These are phyloP conservation scores for Drosophila trichaetosa DNA, from an alignment of 2,888 invertebrate genomes.

Conservation along the genomic window DNA sequence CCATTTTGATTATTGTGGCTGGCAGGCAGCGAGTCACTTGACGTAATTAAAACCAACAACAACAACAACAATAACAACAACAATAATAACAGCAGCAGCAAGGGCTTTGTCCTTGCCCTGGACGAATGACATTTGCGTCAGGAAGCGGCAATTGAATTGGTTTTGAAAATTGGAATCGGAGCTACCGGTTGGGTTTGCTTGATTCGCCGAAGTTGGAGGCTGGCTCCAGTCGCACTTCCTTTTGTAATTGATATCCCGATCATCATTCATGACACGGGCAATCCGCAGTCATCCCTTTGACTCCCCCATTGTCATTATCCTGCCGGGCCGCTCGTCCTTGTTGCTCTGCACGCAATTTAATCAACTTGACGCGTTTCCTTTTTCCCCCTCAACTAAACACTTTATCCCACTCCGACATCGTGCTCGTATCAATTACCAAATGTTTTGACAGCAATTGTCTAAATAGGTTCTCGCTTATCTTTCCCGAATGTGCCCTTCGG, in stretches of 20 bases:
- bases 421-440: conserved; percentile 71
- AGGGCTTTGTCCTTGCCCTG: conserved; percentile 23
- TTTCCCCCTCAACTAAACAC: neutral
- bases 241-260: conserved; percentile 81
- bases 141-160: conserved; percentile 69
- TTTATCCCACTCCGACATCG: conserved; percentile 13
- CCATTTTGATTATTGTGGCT: conserved; percentile 74
- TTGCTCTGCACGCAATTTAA: conserved; percentile 70
- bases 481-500: conserved; percentile 3
- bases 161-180: conserved; percentile 33
- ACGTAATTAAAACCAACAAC: conserved; percentile 71
- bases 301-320: conserved; percentile 54
- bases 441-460: conserved; percentile 80
- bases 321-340: neutral
- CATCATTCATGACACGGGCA: conserved; percentile 79
- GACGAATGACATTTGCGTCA: conserved; percentile 75
- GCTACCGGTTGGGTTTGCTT: conserved; percentile 12
- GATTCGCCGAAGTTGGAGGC: conserved; percentile 25
- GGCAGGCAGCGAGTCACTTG: conserved; percentile 67
- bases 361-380: conserved; percentile 75
- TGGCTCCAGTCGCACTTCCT: conserved; percentile 54
- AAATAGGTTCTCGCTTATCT: conserved; percentile 60
- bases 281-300: conserved; percentile 62
- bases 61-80: neutral
- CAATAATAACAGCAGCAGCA: neutral